phyloP scores from a whole-genome alignment of 2,113 vertebrate genomes.

The Phyllopteryx taeniolatus region DNA sequence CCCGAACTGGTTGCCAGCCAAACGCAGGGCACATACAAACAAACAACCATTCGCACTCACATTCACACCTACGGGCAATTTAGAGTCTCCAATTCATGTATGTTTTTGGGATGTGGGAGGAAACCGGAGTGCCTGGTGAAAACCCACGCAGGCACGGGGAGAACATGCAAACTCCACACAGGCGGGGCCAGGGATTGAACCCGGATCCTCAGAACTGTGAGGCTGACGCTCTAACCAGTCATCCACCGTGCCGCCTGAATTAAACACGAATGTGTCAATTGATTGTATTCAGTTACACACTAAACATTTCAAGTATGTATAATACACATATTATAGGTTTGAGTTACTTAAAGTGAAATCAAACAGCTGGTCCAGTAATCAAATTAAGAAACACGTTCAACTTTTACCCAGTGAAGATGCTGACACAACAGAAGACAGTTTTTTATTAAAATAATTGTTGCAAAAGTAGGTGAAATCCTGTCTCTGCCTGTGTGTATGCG shows the following conservation, averaged over 20 bases:
- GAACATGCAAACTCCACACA: no score
- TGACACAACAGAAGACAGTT: neutral
- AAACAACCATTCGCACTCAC: no score
- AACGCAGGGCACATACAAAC: no score
- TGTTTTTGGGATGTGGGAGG: no score
- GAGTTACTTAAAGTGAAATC: neutral
- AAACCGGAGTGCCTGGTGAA: no score
- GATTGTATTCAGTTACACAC: neutral
- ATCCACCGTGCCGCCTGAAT: neutral
- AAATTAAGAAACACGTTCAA: neutral
- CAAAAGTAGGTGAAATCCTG: conserved; percentile 15
- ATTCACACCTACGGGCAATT: no score
- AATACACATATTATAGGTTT: neutral
- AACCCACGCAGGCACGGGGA: no score
- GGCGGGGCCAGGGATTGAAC: no score
- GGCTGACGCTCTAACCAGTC: no score
- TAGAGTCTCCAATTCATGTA: no score
- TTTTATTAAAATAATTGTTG: conserved; percentile 1
- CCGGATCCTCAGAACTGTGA: no score
- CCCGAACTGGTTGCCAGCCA: no score
- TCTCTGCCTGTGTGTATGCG: neutral
- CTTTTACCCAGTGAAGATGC: neutral
- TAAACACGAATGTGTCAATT: neutral
- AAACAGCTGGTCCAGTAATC: neutral
- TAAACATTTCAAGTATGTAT: neutral